Conservation (phyloP, 2,113 vertebrate genomes). For the Neodon shergylaensis region DNA sequence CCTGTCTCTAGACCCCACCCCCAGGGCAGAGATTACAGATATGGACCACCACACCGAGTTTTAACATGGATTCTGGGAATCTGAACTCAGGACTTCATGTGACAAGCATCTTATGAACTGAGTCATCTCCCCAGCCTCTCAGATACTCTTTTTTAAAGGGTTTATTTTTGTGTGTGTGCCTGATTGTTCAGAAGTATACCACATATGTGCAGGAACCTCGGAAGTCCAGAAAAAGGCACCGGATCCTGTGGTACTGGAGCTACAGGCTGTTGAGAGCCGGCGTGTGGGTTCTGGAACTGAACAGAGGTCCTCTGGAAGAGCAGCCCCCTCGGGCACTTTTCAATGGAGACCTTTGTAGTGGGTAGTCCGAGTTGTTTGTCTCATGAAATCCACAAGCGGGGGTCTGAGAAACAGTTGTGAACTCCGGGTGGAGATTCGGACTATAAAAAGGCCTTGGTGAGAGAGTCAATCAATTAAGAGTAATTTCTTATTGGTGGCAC, state of each 20-base stretch:
- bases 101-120: not conserved
- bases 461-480: not conserved
- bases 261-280: not conserved
- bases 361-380: not conserved
- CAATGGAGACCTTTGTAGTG: not conserved
- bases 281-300: not conserved
- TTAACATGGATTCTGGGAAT: not conserved
- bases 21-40: not conserved
- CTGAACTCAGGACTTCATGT: not conserved
- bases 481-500: not conserved
- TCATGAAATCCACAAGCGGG: not conserved
- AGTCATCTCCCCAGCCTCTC: not conserved
- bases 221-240: not conserved
- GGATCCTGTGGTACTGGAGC: not conserved
- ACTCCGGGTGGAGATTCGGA: not conserved
- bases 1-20: not conserved
- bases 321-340: not conserved
- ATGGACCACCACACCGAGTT: not conserved
- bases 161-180: not conserved
- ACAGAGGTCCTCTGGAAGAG: not conserved
- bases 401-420: not conserved
- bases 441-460: not conserved
- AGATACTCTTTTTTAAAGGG: not conserved
- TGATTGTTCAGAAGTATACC: not conserved
- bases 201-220: not conserved